phyloP scores from a whole-genome alignment of 2,797 vertebrate species.

The Lycodopsis pacificus region DNA sequence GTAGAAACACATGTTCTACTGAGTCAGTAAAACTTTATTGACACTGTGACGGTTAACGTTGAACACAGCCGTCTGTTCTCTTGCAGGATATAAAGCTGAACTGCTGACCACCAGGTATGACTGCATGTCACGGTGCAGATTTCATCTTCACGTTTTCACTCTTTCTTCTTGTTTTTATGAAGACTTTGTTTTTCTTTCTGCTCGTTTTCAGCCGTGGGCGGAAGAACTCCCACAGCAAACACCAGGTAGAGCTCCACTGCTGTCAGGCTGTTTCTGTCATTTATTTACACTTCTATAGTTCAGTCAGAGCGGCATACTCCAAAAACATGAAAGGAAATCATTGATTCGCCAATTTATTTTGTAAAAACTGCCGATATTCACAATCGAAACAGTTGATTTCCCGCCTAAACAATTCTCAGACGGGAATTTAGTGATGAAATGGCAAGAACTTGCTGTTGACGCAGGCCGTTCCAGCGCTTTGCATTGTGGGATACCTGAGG shows the following conservation, averaged over 20 bases:
- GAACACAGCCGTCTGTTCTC: background rate
- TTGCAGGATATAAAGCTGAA: constrained; percentile 82
- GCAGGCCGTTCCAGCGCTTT: background rate
- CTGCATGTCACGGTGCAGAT: constrained; percentile 1
- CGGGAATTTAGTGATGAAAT: background rate
- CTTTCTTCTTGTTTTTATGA: background rate
- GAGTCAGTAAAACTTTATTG: too few species aligned
- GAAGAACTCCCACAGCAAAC: constrained; percentile 97
- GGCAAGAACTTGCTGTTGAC: too few species aligned
- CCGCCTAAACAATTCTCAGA: background rate
- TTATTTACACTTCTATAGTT: too few species aligned
- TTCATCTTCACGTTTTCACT: background rate
- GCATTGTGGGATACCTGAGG: background rate
- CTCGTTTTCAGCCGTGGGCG: constrained; percentile 90
- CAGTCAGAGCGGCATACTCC: too few species aligned
- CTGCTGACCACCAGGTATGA: constrained; percentile 84
- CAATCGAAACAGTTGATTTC: background rate
- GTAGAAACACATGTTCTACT: too few species aligned
- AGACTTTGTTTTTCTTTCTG: constrained; percentile 22
- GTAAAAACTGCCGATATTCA: background rate
- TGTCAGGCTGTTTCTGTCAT: background rate
- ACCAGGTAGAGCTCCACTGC: constrained; percentile 88
- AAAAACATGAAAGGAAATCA: too few species aligned
- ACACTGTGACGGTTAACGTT: too few species aligned
- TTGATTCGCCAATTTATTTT: too few species aligned